Conservation (phyloP, 2,888 invertebrate species). For the Keiferia lycopersicella region DNA sequence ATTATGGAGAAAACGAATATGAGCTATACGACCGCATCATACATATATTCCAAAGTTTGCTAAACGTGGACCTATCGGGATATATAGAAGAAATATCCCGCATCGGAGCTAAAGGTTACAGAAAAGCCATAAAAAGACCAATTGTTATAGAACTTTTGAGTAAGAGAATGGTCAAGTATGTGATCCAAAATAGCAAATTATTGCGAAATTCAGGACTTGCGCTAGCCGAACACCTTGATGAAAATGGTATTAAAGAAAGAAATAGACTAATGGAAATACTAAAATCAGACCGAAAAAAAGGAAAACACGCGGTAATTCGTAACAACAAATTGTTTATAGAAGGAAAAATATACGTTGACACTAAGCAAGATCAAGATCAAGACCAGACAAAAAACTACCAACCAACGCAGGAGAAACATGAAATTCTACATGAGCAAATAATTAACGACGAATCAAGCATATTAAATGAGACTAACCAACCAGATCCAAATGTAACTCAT, state of each 20-base stretch:
- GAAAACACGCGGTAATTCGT: conserved; percentile 6
- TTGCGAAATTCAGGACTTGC: conserved; percentile 21
- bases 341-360: background rate
- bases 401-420: too few relatives aligned
- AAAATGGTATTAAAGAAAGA: background rate
- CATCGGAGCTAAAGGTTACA: background rate
- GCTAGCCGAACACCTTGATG: conserved; percentile 12
- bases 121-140: background rate
- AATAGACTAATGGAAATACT: background rate
- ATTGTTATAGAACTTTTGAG: conserved; percentile 22
- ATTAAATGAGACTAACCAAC: too few relatives aligned
- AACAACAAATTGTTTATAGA: conserved; percentile 7
- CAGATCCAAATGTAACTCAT: background rate
- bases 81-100: conserved; percentile 7
- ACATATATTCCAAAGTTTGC: background rate
- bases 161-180: conserved; percentile 25
- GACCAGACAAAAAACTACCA: too few relatives aligned
- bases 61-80: background rate
- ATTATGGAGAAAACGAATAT: background rate
- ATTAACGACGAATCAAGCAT: too few relatives aligned
- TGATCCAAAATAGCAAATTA: conserved; percentile 18
- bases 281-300: background rate
- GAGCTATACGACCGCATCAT: background rate
- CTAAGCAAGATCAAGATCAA: too few relatives aligned
- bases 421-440: too few relatives aligned